A percentile compares a stretch with the other conserved stretches of the same genome.
Evolutionary conservation across 2,888 invertebrate genomes (phyloP).

Genomic region (Crossocerus cetratus): DNA sequence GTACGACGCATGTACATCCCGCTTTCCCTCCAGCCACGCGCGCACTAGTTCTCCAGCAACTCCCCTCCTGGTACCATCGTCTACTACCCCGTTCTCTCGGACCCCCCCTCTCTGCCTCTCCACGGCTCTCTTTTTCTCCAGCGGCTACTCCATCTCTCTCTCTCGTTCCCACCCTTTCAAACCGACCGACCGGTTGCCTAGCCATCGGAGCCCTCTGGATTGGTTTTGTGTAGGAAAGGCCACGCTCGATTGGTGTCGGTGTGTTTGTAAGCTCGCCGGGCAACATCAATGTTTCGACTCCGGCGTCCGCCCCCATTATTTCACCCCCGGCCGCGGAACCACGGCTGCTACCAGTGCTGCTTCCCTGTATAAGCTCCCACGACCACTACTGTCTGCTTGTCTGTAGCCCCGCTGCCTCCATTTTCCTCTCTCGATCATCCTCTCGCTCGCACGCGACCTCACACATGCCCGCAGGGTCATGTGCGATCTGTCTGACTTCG

Average conservation of each 20-base stretch:
- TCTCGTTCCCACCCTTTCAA: conserved; percentile 37
- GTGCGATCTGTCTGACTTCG: background rate
- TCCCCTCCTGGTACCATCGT: conserved; percentile 24
- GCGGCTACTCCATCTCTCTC: background rate
- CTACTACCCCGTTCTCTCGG: conserved; percentile 16
- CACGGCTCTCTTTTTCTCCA: background rate
- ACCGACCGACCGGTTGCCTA: conserved; percentile 54
- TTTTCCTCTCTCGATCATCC: conserved; percentile 15
- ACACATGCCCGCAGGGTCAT: conserved; percentile 21
- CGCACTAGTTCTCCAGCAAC: conserved; percentile 28
- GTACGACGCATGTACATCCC: conserved; percentile 40
- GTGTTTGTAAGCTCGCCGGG: conserved; percentile 65
- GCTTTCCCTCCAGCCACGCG: conserved; percentile 33
- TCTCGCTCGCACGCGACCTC: conserved; percentile 7
- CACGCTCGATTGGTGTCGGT: conserved; percentile 67
- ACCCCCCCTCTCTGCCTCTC: conserved; percentile 8
- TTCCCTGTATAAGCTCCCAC: conserved; percentile 33
- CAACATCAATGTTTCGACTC: conserved; percentile 68
- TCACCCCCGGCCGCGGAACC: conserved; percentile 57
- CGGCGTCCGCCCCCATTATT: conserved; percentile 67
- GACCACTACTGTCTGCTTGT: conserved; percentile 18
- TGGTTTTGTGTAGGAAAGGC: conserved; percentile 62
- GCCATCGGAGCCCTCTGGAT: conserved; percentile 59
- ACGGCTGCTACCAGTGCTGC: conserved; percentile 36
- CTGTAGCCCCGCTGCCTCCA: conserved; percentile 13